A percentile compares a stretch with the other conserved stretches of the same genome.
Evolutionary conservation across 2,113 vertebrate genomes (phyloP).

Genomic region (Lampris incognitus): DNA sequence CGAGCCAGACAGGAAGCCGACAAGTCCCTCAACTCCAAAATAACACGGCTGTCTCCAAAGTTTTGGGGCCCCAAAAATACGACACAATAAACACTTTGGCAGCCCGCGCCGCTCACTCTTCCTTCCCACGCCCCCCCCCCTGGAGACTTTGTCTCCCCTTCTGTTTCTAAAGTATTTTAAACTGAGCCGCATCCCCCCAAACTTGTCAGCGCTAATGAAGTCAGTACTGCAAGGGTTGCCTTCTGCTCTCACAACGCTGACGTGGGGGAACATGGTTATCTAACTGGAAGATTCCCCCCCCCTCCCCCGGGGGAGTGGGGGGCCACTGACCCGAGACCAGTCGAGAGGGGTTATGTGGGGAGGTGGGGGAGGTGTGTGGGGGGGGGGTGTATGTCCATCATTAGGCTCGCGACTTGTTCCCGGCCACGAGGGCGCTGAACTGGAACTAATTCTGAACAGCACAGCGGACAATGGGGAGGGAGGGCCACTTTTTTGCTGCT

Average conservation of each 20-base stretch:
- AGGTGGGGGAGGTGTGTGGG: slow-evolving; percentile 60
- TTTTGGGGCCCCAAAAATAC: slow-evolving; percentile 35
- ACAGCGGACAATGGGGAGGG: slow-evolving; percentile 72
- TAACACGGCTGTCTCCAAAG: slow-evolving; percentile 41
- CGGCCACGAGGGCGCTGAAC: slow-evolving; percentile 77
- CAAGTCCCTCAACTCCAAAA: slow-evolving; percentile 29
- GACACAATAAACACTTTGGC: slow-evolving; percentile 23
- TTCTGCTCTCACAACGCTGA: slow-evolving; percentile 78
- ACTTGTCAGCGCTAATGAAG: slow-evolving; percentile 89
- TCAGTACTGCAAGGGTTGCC: slow-evolving; percentile 77
- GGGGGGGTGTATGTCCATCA: slow-evolving; percentile 83
- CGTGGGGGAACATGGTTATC: slow-evolving; percentile 87
- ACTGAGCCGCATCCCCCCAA: slow-evolving; percentile 71
- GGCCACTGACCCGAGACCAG: slow-evolving; percentile 85
- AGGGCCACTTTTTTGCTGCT: slow-evolving; percentile 86
- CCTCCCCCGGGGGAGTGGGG: slow-evolving; percentile 70
- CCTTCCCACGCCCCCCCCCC: neutral
- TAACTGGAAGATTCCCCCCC: slow-evolving; percentile 80
- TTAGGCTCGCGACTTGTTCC: slow-evolving; percentile 79
- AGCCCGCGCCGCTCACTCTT: slow-evolving; percentile 20
- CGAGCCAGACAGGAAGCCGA: slow-evolving; percentile 23
- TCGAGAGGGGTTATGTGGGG: slow-evolving; percentile 45
- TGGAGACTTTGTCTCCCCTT: slow-evolving; percentile 44
- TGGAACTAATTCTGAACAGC: slow-evolving; percentile 86
- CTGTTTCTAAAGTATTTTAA: slow-evolving; percentile 70